These are phyloP conservation scores for Campoletis sonorensis DNA, from an alignment of 1,140 invertebrate species.

Conservation along the genomic window DNA sequence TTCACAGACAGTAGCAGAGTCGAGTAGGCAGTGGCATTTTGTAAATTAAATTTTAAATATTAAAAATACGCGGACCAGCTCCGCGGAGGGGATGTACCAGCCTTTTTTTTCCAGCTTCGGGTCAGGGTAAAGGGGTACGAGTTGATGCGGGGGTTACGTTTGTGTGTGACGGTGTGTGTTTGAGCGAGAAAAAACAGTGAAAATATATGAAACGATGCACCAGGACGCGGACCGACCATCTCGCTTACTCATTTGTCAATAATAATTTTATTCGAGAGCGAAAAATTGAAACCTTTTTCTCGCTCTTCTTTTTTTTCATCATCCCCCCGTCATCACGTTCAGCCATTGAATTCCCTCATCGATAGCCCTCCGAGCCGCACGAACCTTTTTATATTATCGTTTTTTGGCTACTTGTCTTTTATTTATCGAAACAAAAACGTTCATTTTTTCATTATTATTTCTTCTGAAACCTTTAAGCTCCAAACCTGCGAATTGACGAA, in stretches of 20 bases:
- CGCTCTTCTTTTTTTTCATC: constrained; percentile 44
- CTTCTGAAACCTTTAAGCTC: neutral
- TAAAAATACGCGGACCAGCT: constrained; percentile 67
- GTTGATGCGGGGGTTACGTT: neutral
- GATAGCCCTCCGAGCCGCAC: constrained; percentile 5
- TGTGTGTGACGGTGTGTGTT: neutral
- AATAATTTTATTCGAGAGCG: constrained; percentile 73
- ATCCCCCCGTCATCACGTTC: constrained; percentile 40
- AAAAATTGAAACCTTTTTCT: constrained; percentile 64
- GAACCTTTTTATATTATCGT: neutral
- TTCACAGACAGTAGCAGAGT: constrained; percentile 47
- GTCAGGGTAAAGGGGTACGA: neutral
- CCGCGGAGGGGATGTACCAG: constrained; percentile 4
- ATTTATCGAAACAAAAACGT: neutral
- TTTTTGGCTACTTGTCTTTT: constrained; percentile 6
- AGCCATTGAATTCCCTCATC: neutral
- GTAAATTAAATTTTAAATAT: constrained; percentile 76
- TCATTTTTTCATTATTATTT: no score
- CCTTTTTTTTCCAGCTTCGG: constrained; percentile 35
- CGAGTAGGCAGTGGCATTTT: constrained; percentile 68
- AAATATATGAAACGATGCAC: constrained; percentile 40
- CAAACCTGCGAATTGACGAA: constrained; percentile 28
- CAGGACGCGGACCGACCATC: constrained; percentile 55
- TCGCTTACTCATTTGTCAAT: constrained; percentile 73
- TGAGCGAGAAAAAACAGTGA: neutral